Evolutionary conservation across 2,797 vertebrate genomes (phyloP).

Genomic region (Falco rusticolus): DNA sequence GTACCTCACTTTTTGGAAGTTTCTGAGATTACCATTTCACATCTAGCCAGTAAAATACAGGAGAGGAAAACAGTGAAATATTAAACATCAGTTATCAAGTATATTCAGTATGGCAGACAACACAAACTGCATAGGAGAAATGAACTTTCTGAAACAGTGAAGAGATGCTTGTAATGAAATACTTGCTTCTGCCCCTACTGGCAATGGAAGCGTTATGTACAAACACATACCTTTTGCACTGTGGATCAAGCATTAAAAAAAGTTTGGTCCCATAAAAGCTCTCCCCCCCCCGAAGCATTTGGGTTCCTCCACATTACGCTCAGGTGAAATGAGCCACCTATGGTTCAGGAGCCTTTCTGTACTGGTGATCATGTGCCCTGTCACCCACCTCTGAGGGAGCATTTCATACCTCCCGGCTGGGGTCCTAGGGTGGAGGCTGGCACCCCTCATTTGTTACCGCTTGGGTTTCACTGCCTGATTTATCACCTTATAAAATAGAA

Average conservation of each 20-base stretch:
- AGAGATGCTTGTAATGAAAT: not conserved
- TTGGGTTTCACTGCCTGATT: not conserved
- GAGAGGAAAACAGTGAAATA: not conserved
- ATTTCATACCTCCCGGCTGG: not conserved
- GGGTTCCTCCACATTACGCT: not conserved
- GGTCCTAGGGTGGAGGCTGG: not conserved
- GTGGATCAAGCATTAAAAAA: not conserved
- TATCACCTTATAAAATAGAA: not conserved
- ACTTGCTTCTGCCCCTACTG: constrained; percentile 4
- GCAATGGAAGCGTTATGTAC: accelerated
- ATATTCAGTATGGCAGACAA: not conserved
- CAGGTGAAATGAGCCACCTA: not conserved
- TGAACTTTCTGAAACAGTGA: not conserved
- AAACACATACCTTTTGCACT: not conserved
- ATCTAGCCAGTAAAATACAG: constrained; percentile 7
- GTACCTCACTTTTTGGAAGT: not conserved
- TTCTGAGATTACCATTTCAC: not conserved
- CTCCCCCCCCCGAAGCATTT: not conserved
- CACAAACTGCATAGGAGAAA: not conserved
- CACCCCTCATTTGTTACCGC: not conserved
- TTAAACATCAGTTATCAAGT: not conserved
- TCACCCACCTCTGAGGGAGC: not conserved
- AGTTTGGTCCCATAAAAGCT: not conserved
- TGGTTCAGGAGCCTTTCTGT: not conserved
- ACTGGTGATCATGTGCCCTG: not conserved